phyloP scores from a whole-genome alignment of 2,888 invertebrate species.

The Galerucella nymphaeae region DNA sequence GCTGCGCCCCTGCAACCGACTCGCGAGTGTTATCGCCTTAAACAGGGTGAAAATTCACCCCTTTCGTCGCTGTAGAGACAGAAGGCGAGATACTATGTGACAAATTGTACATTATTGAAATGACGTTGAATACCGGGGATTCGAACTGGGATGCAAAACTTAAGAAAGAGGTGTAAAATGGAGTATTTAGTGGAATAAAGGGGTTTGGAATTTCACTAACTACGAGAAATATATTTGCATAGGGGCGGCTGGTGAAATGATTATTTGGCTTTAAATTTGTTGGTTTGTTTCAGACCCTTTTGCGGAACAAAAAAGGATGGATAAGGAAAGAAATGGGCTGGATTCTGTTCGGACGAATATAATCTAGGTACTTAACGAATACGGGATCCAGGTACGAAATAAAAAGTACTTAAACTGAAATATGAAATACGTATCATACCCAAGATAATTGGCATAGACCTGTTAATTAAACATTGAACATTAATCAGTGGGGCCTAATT shows the following conservation, averaged over 20 bases:
- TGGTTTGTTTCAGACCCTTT: slow-evolving; percentile 13
- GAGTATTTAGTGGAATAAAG: slow-evolving; percentile 61
- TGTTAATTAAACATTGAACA: too few species aligned
- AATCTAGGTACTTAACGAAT: too few species aligned
- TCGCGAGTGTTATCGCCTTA: slow-evolving; percentile 42
- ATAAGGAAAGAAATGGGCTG: too few species aligned
- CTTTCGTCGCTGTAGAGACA: slow-evolving; percentile 39
- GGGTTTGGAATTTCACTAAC: slow-evolving; percentile 55
- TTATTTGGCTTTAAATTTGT: slow-evolving; percentile 41
- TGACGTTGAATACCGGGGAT: slow-evolving; percentile 54
- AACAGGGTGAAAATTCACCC: slow-evolving; percentile 46
- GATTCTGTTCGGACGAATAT: too few species aligned
- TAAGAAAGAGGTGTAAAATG: slow-evolving; percentile 60
- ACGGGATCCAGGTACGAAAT: too few species aligned
- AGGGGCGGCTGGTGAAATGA: slow-evolving; percentile 43
- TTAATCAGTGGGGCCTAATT: too few species aligned
- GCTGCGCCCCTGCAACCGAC: slow-evolving; percentile 35
- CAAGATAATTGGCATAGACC: too few species aligned
- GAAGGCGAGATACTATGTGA: slow-evolving; percentile 61
- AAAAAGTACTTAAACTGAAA: too few species aligned
- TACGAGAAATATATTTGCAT: slow-evolving; percentile 45
- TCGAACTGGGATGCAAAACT: slow-evolving; percentile 48
- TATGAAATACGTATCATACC: too few species aligned
- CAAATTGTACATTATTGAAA: slow-evolving; percentile 64
- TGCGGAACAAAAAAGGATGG: neutral